Base-by-base conservation (phyloP, 2,113 vertebrate genomes). In the Muscicapa adusta region DNA sequence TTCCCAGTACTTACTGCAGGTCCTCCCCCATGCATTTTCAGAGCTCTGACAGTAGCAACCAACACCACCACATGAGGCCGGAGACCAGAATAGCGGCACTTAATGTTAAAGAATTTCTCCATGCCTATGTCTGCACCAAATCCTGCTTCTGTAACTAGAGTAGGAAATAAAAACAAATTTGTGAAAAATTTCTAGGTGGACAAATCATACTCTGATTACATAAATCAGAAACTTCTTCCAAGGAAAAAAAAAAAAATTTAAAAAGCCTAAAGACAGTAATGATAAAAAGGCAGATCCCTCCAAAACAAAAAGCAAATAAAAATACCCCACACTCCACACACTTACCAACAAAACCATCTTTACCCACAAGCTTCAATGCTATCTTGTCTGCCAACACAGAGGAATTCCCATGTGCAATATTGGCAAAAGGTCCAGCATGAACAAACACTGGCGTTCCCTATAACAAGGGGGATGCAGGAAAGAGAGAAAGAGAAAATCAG, bases 21-120 rank as follows among this genome's bases (percentile, higher is more conserved):
- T 34, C 99, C 99, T 54, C 99, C 99, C 36, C 99, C 99, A 0
- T 99, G 99, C 99, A 99, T 99, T 97, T 99, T 99, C 66, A 99
- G 98, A 65, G 99, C 99, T 91, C 99, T 97, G 66, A 99, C 97
- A 2, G 99, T 99, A 76, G 99, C 99, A 45, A 99, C 99, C 85
- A 99, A 97, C 79, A 99, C 99, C 79, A 99, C 99, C 81, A 99
- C 99, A 0, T 99, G 99, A 36, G 99, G 99, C 72, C 98, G 97
- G 85, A 99, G 98, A 54, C 99, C 99, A 1, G 99, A 99, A 88
- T 98, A 99, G 33, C 99, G 98, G 92, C 99, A 99, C 94, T 99
- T 99, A 93, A 99, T 99, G 95, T 99, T 98, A 70, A 99, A 99
- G 97, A 99, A 99, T 93, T 99, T 99, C 92, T 99, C 99, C 99